A percentile compares a stretch with the other conserved stretches of the same genome.
Conservation (phyloP, 2,113 vertebrate species). For the Osmerus eperlanus region DNA sequence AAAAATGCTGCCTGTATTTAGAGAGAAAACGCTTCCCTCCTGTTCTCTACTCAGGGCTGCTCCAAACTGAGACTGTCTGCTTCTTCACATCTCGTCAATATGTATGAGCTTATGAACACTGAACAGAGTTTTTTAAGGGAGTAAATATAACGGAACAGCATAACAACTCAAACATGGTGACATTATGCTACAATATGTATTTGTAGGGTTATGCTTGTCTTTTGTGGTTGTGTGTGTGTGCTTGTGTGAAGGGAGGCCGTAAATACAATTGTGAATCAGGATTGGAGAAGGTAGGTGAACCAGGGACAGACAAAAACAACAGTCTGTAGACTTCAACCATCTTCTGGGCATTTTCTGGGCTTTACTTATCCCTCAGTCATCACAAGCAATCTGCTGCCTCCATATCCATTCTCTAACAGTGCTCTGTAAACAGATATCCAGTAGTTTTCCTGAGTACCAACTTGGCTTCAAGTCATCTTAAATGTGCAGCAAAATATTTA, state of each 20-base stretch:
- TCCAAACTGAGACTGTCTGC: constrained; percentile 7
- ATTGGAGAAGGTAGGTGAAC: no score
- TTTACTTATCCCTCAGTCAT: constrained; percentile 4
- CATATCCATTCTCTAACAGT: not conserved
- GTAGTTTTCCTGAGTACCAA: not conserved
- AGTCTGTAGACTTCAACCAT: constrained; percentile 9
- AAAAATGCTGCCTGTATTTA: constrained; percentile 24
- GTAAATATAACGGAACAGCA: constrained; percentile 33
- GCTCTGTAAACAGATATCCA: not conserved
- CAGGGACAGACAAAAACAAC: not conserved
- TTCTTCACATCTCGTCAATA: constrained; percentile 42
- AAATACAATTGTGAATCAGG: not conserved
- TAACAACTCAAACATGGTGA: constrained; percentile 15
- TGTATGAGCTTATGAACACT: constrained; percentile 36
- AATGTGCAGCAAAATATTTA: not conserved
- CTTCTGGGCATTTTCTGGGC: not conserved
- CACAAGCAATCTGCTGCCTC: not conserved
- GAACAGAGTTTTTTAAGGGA: constrained; percentile 8
- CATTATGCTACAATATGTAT: constrained; percentile 23
- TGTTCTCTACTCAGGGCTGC: not conserved
- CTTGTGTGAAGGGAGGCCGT: constrained; percentile 14
- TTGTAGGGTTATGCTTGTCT: constrained; percentile 11
- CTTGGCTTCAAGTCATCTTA: not conserved
- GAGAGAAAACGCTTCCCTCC: constrained; percentile 11
- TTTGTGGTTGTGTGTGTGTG: constrained; percentile 8